Base-by-base conservation (phyloP, 2,797 vertebrate species). In the Arremon brunneinucha region DNA sequence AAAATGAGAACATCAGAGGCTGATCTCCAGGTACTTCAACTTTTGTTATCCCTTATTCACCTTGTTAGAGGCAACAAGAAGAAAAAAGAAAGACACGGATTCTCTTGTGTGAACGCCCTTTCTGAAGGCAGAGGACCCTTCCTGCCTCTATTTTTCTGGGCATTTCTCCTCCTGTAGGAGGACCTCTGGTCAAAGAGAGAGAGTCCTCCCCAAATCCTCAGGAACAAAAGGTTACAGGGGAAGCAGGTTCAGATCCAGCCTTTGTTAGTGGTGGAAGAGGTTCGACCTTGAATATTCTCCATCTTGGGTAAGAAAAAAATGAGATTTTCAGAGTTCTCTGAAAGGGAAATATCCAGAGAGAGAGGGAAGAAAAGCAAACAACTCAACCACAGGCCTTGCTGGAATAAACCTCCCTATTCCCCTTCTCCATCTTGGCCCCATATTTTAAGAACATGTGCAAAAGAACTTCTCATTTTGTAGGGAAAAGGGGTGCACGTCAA, bases 21-120 rank as follows among this genome's bases (percentile, higher is more conserved):
- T 87, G 64, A 82, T 94, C 83, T 95, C 43, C 64, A 83, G 56
- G 57, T 89, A 65, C 52, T 85, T 80, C 44, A 89, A 85, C 46
- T 71, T 89, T 81, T 89, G 37, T 92, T 92, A 85, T 74, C 49
- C 17, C 10, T 84, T 60, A 19, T 39, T 86, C 81, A 64, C 22
- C 75, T 95, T 47, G 76, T 95, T 86, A 75, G 34, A 93, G 44
- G 34, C 53, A 64, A 46, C 12, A 17, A 83, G 64, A 74, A 79
- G 4, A 7, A 57, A 57, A 87, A 67, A 67, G 78, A 76, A 49
- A 78, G 47, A 60, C 26, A 39, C 5, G 8, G 14, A 30, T 78
- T 81, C 53, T 80, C 71, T 55, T 74, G 71, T 50, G 63, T 69
- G 59, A 65, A 41, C 0, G 0, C 17, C 8, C 30, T 76, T 69